Evolutionary conservation across 2,797 vertebrate genomes (phyloP).

Genomic region (Esox masquinongy): DNA sequence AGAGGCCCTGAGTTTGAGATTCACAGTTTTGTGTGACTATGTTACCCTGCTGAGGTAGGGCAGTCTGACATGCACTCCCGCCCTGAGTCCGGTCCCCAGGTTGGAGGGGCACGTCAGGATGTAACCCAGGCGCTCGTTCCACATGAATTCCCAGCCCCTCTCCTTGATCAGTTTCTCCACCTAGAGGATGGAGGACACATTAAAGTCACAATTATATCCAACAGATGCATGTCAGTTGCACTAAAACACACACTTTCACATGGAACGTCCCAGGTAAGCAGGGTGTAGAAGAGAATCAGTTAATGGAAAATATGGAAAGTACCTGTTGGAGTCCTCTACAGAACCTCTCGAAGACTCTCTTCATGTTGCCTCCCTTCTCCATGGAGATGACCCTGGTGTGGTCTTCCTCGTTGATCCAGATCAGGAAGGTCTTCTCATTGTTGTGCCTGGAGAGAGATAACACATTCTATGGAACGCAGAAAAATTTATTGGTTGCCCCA

Average conservation of each 20-base stretch:
- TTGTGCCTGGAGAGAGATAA: conserved; percentile 82
- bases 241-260: too few species aligned
- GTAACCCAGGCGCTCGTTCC: conserved; percentile 90
- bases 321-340: conserved; percentile 91
- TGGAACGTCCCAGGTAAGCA: neutral
- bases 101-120: conserved; percentile 93
- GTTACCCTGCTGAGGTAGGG: conserved; percentile 88
- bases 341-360: conserved; percentile 92
- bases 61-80: conserved; percentile 89
- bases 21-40: neutral
- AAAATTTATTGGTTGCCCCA: neutral
- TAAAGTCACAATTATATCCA: neutral
- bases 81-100: conserved; percentile 89
- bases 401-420: conserved; percentile 96
- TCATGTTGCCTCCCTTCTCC: conserved; percentile 98
- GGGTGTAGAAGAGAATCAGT: neutral
- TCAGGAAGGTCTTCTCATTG: conserved; percentile 92
- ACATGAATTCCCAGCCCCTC: conserved; percentile 96
- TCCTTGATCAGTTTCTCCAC: conserved; percentile 91
- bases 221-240: too few species aligned
- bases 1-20: too few species aligned
- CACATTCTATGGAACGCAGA: neutral
- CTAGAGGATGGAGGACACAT: conserved; percentile 55
- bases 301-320: neutral
- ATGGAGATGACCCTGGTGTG: conserved; percentile 96